These are phyloP conservation scores for Vombatus ursinus DNA, from an alignment of 2,113 vertebrate genomes.

Conservation along the genomic window DNA sequence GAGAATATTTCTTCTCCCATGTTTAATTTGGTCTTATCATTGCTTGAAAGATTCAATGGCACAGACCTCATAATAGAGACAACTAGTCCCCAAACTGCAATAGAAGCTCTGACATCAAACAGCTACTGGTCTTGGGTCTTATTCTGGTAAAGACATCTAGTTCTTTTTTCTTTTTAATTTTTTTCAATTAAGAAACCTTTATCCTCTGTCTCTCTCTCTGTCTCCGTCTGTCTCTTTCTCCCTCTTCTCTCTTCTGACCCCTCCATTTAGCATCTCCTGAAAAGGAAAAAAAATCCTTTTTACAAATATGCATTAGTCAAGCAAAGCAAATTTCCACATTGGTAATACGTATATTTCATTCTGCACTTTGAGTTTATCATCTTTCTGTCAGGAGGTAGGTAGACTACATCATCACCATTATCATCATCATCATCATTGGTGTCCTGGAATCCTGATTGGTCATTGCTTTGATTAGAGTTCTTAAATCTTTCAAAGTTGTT, in stretches of 20 bases:
- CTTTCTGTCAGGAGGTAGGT: background rate
- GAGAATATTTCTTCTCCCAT: background rate
- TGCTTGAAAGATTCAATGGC: background rate
- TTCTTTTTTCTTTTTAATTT: background rate
- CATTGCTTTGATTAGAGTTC: background rate
- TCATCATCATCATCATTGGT: background rate
- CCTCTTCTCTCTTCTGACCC: background rate
- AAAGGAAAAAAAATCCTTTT: background rate
- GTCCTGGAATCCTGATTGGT: background rate
- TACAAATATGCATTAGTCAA: background rate
- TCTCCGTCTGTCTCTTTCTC: background rate
- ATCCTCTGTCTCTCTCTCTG: background rate
- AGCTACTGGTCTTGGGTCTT: background rate
- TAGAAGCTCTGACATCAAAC: background rate
- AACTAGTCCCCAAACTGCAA: background rate
- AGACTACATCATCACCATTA: background rate
- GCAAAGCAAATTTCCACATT: background rate
- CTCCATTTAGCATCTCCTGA: background rate
- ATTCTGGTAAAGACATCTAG: background rate
- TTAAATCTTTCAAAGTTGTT: background rate
- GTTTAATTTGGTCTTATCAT: background rate
- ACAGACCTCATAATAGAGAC: background rate
- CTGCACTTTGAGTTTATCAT: background rate
- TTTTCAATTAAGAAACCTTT: background rate
- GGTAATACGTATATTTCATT: background rate